phyloP scores from a whole-genome alignment of 2,113 vertebrate species.

The Herpetotheres cachinnans region DNA sequence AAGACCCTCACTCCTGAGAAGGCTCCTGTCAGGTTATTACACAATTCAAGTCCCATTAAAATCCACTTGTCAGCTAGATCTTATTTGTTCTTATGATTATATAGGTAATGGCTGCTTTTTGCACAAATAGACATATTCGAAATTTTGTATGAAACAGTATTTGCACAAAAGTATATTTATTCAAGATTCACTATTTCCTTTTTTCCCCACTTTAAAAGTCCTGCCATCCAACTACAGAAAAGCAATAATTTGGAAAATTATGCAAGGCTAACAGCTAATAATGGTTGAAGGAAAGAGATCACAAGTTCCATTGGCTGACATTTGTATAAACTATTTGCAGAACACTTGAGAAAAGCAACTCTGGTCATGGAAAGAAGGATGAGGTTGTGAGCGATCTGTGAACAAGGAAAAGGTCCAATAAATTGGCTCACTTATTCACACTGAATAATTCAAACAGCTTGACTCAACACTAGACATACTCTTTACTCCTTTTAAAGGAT shows the following conservation, averaged over 20 bases:
- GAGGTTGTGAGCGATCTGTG: constrained; percentile 48
- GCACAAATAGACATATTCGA: background rate
- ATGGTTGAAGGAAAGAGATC: background rate
- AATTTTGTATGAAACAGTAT: background rate
- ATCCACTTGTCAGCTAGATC: background rate
- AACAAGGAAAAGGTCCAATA: constrained; percentile 54
- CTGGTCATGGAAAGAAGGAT: constrained; percentile 43
- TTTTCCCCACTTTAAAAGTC: background rate
- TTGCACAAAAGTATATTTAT: background rate
- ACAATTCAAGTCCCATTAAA: background rate
- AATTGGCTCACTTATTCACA: constrained; percentile 67
- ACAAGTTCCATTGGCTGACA: constrained; percentile 15
- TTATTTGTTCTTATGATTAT: background rate
- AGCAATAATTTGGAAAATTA: background rate
- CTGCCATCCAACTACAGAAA: background rate
- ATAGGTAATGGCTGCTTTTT: background rate
- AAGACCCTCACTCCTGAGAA: background rate
- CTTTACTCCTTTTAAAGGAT: constrained; percentile 40
- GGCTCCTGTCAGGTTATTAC: background rate
- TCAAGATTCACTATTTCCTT: background rate
- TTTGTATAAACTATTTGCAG: constrained; percentile 37
- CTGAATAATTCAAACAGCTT: constrained; percentile 64
- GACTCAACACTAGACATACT: constrained; percentile 27
- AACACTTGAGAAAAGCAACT: constrained; percentile 30
- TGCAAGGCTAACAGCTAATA: background rate